Conservation (phyloP, 2,888 invertebrate genomes). For the Eurytoma californica region DNA sequence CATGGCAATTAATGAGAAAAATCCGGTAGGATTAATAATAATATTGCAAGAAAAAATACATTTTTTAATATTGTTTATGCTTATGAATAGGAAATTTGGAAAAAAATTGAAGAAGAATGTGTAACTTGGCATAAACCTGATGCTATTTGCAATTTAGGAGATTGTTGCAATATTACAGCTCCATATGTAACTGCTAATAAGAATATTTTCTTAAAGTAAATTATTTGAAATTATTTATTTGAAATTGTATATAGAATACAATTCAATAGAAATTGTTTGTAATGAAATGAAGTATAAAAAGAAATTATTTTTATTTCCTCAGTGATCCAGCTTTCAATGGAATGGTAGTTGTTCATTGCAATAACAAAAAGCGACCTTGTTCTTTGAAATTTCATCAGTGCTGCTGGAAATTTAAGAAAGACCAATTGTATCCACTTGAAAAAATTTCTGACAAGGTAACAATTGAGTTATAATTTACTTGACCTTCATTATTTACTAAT, state of each 20-base stretch:
- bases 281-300: neutral
- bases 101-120: conserved; percentile 59
- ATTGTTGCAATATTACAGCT: conserved; percentile 59
- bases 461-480: neutral
- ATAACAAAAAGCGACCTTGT: conserved; percentile 61
- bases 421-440: conserved; percentile 55
- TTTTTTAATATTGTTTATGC: conserved; percentile 9
- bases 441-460: conserved; percentile 65
- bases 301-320: conserved; percentile 36
- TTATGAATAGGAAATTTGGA: conserved; percentile 54
- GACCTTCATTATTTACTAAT: neutral
- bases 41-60: neutral
- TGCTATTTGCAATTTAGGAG: conserved; percentile 61
- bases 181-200: conserved; percentile 58
- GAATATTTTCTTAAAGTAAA: conserved; percentile 64
- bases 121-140: conserved; percentile 63
- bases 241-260: too few relatives aligned
- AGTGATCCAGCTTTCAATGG: conserved; percentile 67
- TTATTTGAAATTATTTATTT: neutral
- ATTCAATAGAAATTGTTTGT: too few relatives aligned
- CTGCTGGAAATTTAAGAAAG: conserved; percentile 67
- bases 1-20: conserved; percentile 57
- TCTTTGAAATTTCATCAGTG: conserved; percentile 61
- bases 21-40: conserved; percentile 36
- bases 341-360: conserved; percentile 63